Conservation (phyloP, 1,140 invertebrate species). For the Melanaphis sacchari region DNA sequence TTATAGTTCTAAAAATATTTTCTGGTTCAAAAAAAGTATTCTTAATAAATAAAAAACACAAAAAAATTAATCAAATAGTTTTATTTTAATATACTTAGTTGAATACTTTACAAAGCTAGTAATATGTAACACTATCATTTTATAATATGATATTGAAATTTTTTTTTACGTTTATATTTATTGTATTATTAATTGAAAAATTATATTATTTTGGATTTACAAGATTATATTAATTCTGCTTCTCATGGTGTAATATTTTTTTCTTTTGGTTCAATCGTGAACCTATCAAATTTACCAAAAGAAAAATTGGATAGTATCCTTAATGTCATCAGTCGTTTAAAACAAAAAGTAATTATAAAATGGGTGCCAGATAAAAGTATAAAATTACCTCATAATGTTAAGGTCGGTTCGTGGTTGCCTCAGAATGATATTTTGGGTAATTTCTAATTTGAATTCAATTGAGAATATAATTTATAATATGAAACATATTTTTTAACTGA, state of each 20-base stretch:
- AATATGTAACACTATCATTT: too few species aligned
- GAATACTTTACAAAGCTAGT: too few species aligned
- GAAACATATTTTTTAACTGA: not conserved
- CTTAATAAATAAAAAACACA: too few species aligned
- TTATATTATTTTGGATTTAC: slow-evolving; percentile 41
- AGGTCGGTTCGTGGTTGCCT: slow-evolving; percentile 54
- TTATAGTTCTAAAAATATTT: too few species aligned
- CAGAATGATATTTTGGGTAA: slow-evolving; percentile 58
- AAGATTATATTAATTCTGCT: slow-evolving; percentile 61
- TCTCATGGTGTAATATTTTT: slow-evolving; percentile 73
- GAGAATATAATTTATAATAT: not conserved
- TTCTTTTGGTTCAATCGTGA: slow-evolving; percentile 69
- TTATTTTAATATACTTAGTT: too few species aligned
- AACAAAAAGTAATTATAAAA: slow-evolving; percentile 68
- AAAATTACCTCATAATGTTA: slow-evolving; percentile 53
- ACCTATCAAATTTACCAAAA: not conserved
- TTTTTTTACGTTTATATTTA: not conserved
- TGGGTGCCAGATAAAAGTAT: slow-evolving; percentile 65
- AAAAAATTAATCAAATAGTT: too few species aligned
- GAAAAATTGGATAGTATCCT: slow-evolving; percentile 59
- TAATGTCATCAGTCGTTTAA: slow-evolving; percentile 63
- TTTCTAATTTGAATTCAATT: not conserved
- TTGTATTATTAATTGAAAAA: not conserved
- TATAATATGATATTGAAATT: too few species aligned
- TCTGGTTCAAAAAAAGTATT: too few species aligned